A percentile compares a stretch with the other conserved stretches of the same genome.
phyloP scores from a whole-genome alignment of 2,113 vertebrate species.

The Hydrolagus affinis region DNA sequence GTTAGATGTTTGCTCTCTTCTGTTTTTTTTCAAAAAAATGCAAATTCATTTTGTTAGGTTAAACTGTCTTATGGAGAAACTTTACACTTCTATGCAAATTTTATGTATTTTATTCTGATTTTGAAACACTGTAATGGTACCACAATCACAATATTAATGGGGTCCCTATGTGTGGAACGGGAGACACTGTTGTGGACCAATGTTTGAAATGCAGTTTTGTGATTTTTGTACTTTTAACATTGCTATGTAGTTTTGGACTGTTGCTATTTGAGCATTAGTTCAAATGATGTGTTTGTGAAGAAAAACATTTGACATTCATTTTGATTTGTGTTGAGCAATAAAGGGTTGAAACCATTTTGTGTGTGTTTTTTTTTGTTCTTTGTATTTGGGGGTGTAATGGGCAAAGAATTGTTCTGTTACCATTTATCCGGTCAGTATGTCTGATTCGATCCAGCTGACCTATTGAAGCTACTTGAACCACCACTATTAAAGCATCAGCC shows the following conservation, averaged over 20 bases:
- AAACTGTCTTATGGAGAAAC: not conserved
- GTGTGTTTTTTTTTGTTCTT: conserved; percentile 2
- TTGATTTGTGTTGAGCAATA: conserved; percentile 28
- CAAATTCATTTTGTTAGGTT: conserved; percentile 6
- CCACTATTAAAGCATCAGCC: too few species aligned
- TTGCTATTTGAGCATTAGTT: not conserved
- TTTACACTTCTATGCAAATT: conserved; percentile 32
- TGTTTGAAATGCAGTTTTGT: conserved; percentile 13
- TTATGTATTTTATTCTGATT: conserved; percentile 12
- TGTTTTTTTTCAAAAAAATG: not conserved
- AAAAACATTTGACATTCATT: conserved; percentile 27
- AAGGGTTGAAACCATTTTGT: conserved; percentile 16
- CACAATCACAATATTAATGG: conserved; percentile 13
- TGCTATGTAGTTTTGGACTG: conserved; percentile 29
- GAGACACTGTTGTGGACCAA: conserved; percentile 21
- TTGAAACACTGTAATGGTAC: conserved; percentile 29
- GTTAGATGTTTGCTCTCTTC: conserved; percentile 3
- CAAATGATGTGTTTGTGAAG: conserved; percentile 2
- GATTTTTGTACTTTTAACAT: conserved; percentile 25
- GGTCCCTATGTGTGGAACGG: not conserved
- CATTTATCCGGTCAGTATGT: not conserved
- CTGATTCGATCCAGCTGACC: not conserved
- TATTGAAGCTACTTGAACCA: too few species aligned
- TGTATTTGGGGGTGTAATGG: not conserved
- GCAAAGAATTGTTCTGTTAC: not conserved